Evolutionary conservation across 2,797 vertebrate species (phyloP).

Genomic region (Furcifer pardalis): DNA sequence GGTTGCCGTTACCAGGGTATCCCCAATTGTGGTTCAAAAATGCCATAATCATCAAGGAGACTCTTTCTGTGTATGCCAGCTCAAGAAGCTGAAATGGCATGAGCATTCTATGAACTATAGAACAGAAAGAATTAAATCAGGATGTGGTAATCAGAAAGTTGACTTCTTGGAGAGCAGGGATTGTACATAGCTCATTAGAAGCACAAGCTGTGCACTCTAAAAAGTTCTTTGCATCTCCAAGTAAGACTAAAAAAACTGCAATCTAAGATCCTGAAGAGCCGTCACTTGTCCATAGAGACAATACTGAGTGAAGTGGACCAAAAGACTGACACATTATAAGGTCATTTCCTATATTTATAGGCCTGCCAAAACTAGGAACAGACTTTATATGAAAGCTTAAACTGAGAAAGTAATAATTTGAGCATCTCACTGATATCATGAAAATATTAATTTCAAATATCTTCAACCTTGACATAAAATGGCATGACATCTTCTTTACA

Average conservation of each 20-base stretch:
- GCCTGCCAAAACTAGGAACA: background rate
- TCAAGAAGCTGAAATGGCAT: too few species aligned
- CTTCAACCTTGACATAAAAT: constrained; percentile 21
- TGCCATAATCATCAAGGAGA: too few species aligned
- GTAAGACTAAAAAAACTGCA: background rate
- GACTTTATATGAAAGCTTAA: background rate
- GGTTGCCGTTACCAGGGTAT: too few species aligned
- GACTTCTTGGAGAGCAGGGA: too few species aligned
- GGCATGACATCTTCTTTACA: constrained; percentile 32
- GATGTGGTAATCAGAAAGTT: too few species aligned
- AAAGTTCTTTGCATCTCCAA: background rate
- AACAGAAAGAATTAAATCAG: too few species aligned
- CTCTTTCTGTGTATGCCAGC: too few species aligned
- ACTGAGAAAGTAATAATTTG: constrained; percentile 2
- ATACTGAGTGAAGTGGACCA: background rate
- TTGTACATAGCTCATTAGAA: too few species aligned
- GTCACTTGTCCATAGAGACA: background rate
- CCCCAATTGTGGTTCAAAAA: too few species aligned
- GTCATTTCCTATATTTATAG: background rate
- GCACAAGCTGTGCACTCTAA: too few species aligned
- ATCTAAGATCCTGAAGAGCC: too few species aligned
- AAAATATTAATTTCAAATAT: constrained; percentile 10
- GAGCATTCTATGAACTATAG: too few species aligned
- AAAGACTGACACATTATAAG: background rate
- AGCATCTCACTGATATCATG: background rate